Conservation (phyloP, 2,113 vertebrate species). For the Falco punctatus region DNA sequence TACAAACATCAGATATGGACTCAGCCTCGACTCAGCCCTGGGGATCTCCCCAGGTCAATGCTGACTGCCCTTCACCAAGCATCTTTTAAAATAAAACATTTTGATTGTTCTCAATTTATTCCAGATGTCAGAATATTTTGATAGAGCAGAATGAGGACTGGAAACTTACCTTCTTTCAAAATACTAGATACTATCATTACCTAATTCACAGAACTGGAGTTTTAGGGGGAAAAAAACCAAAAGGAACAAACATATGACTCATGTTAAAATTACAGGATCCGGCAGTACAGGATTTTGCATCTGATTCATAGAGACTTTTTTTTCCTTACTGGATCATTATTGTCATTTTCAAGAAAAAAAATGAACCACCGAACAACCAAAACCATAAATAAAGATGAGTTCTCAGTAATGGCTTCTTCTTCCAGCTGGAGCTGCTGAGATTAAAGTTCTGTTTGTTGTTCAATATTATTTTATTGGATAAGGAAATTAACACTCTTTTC, state of each 20-base stretch:
- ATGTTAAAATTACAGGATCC: not conserved
- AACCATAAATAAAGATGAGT: not conserved
- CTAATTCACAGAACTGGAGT: not conserved
- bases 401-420: not conserved
- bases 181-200: not conserved
- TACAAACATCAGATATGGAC: not conserved
- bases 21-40: accelerated
- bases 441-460: not conserved
- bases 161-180: not conserved
- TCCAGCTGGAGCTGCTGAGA: not conserved
- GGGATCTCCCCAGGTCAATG: not conserved
- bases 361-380: not conserved
- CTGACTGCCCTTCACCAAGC: not conserved
- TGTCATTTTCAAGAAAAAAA: not conserved
- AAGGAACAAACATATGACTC: not conserved
- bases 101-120: not conserved
- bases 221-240: not conserved
- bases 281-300: not conserved
- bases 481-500: not conserved
- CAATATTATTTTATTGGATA: not conserved
- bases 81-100: not conserved
- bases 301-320: not conserved
- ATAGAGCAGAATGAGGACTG: not conserved
- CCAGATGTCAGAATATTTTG: not conserved
- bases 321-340: not conserved